Base-by-base conservation (phyloP, 1,140 invertebrate species). In the Drosophila tsacasi region DNA sequence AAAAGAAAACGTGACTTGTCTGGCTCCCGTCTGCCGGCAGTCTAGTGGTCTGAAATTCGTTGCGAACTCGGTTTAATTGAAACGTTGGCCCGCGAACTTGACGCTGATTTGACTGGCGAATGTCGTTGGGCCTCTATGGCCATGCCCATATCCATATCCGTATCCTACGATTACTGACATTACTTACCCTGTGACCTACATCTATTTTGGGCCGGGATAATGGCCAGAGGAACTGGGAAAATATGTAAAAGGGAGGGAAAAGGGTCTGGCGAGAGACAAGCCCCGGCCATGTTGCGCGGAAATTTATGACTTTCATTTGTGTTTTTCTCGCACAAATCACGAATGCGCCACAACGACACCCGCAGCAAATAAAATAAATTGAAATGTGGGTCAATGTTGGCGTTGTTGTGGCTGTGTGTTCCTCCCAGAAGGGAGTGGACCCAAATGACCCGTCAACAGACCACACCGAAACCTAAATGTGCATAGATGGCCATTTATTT, bases 221-320 rank as follows among this genome's bases (percentile, higher is more conserved):
- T 35, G 35, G 55, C 10, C 7, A 13, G 21, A 40, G 55, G 19
- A 27, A 50, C 39, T 54, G 63, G 37, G 13, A 23, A 49, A 52
- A 49, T 40, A n/a, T 40, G 17, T n/a, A 40, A 7, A 7, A 35
- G 19, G 13, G 21, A 37, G 30, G 47, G 12, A 30, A 49, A 35
- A 58, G n/a, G 64, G 54, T 55, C 52, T 17, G 19, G 32, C 3
- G 17, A 54, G 37, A 69, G 46, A 39, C 61, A 21, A 21, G 54
- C 54, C 67, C 65, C 30, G 0, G 8, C 37, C 50, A 72, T 73
- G 68, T 73, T 42, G 23, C 30, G 57, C 50, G 21, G 10, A 85
- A 81, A 84, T 85, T 85, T 85, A 85, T 85, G 74, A 66, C 82
- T 81, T 85, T 85, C 82, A 85, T 84, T 84, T 84, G 58, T 72